phyloP scores from a whole-genome alignment of 2,888 invertebrate genomes.

The Drosophila fungiperda region DNA sequence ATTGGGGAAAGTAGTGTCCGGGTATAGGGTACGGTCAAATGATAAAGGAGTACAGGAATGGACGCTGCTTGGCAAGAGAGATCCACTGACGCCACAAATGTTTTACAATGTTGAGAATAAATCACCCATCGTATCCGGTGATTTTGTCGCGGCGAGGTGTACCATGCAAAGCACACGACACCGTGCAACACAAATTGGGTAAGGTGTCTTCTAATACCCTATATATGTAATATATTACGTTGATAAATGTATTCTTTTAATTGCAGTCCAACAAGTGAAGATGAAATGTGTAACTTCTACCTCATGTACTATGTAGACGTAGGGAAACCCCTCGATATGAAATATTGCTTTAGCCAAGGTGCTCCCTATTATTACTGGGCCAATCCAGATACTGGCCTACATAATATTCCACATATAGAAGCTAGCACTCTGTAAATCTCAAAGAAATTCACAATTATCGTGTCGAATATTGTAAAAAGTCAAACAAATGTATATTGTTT shows the following conservation, averaged over 20 bases:
- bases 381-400: slow-evolving; percentile 87
- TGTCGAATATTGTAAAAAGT: slow-evolving; percentile 39
- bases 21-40: slow-evolving; percentile 90
- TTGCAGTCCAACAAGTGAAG: slow-evolving; percentile 91
- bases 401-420: slow-evolving; percentile 91
- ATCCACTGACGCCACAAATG: slow-evolving; percentile 97
- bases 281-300: slow-evolving; percentile 99
- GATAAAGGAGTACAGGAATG: slow-evolving; percentile 88
- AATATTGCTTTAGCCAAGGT: slow-evolving; percentile 93
- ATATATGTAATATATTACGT: not conserved
- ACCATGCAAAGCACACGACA: slow-evolving; percentile 93
- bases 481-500: slow-evolving; percentile 72
- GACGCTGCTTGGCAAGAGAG: slow-evolving; percentile 93
- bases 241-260: slow-evolving; percentile 53
- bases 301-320: slow-evolving; percentile 96
- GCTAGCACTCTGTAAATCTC: slow-evolving; percentile 86
- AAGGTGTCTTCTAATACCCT: slow-evolving; percentile 66
- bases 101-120: slow-evolving; percentile 92
- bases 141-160: slow-evolving; percentile 94
- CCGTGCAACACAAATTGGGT: slow-evolving; percentile 91
- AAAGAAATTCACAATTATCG: slow-evolving; percentile 19
- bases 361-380: slow-evolving; percentile 95
- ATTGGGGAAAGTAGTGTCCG: slow-evolving; percentile 93
- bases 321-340: slow-evolving; percentile 90
- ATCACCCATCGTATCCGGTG: slow-evolving; percentile 89